Percentiles rank a stretch among this genome's conserved stretches.
Evolutionary conservation across 2,113 vertebrate species (phyloP).

Genomic region (Rhizomys pruinosus): DNA sequence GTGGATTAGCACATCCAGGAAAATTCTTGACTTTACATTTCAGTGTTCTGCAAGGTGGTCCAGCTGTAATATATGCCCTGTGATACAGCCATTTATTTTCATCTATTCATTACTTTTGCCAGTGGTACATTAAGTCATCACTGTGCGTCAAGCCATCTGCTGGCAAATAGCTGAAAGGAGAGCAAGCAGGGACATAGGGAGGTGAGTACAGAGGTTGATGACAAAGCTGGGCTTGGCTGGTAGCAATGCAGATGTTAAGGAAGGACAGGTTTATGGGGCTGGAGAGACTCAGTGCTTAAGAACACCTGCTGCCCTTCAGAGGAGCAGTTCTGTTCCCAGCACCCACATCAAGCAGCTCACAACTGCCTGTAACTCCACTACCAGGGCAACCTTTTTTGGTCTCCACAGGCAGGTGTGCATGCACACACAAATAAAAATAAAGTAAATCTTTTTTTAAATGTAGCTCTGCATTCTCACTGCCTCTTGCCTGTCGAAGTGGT

Average conservation of each 20-base stretch:
- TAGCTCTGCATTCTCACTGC: too few species aligned
- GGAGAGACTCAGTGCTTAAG: background rate
- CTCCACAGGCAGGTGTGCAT: background rate
- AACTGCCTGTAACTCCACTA: background rate
- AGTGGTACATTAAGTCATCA: background rate
- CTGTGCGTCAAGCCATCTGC: background rate
- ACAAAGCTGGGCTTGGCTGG: too few species aligned
- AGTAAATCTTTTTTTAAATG: too few species aligned
- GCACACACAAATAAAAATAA: too few species aligned
- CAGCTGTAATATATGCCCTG: background rate
- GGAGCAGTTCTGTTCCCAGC: background rate
- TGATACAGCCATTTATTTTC: background rate
- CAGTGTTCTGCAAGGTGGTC: slow-evolving; percentile 5
- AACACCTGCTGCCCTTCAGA: background rate
- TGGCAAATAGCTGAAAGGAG: background rate
- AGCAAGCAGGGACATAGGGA: background rate
- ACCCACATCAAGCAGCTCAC: background rate
- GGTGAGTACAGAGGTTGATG: background rate
- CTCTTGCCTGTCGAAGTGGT: background rate
- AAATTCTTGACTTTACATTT: background rate
- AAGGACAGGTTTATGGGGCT: background rate
- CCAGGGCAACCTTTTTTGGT: background rate
- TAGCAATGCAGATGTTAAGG: background rate
- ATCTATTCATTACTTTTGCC: background rate
- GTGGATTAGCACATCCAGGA: background rate